A percentile compares a stretch with the other conserved stretches of the same genome.
Conservation (phyloP, 2,888 invertebrate genomes). For the Drosophila affinis region DNA sequence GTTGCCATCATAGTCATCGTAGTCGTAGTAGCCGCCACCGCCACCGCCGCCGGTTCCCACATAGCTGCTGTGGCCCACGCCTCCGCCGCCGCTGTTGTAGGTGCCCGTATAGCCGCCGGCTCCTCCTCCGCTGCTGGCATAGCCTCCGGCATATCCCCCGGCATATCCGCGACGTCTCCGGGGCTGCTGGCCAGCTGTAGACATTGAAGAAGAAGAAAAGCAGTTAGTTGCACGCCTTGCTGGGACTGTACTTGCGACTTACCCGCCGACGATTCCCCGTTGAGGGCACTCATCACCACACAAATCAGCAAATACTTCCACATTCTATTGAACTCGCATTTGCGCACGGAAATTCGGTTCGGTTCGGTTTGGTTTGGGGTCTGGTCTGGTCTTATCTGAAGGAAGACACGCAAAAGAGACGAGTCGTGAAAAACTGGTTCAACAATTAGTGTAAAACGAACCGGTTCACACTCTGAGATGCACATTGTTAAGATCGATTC, state of each 20-base stretch:
- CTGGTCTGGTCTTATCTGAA: constrained; percentile 4
- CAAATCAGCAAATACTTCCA: constrained; percentile 77
- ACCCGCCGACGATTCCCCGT: constrained; percentile 68
- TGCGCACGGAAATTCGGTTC: constrained; percentile 48
- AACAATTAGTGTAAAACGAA: constrained; percentile 26
- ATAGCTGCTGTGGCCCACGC: constrained; percentile 19
- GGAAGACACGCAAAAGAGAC: neutral
- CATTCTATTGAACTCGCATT: constrained; percentile 66
- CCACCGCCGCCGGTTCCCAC: constrained; percentile 27
- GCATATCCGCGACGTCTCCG: constrained; percentile 55
- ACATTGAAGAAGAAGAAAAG: neutral
- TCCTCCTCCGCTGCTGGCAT: constrained; percentile 50
- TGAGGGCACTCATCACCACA: constrained; percentile 69
- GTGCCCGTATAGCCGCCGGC: constrained; percentile 52
- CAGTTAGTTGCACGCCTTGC: neutral
- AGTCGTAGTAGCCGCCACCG: constrained; percentile 50
- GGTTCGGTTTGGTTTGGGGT: neutral
- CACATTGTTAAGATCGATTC: constrained; percentile 8
- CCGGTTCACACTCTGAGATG: constrained; percentile 16
- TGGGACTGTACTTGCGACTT: constrained; percentile 28
- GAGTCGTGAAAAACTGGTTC: constrained; percentile 47
- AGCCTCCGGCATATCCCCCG: constrained; percentile 62
- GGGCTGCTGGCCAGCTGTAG: constrained; percentile 27
- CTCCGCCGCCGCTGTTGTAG: constrained; percentile 43
- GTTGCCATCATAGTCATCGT: constrained; percentile 63